These are phyloP conservation scores for Cebidichthys violaceus DNA, from an alignment of 2,113 vertebrate genomes.

Conservation along the genomic window DNA sequence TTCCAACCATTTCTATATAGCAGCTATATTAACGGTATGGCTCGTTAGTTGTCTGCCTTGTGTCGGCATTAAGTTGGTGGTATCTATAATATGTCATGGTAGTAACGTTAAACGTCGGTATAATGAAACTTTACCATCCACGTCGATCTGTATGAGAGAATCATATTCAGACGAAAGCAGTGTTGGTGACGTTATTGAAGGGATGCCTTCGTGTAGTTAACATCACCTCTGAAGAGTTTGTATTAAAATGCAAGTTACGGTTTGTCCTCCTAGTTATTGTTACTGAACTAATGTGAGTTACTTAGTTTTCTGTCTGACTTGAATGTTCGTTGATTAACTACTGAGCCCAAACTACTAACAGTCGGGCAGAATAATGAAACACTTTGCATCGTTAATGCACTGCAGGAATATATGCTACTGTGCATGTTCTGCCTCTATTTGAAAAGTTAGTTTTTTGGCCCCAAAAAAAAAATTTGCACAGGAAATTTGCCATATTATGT, in stretches of 20 bases:
- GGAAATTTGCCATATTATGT: not conserved
- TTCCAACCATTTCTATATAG: constrained; percentile 49
- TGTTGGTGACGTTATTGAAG: not conserved
- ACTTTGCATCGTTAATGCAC: not conserved
- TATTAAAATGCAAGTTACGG: not conserved
- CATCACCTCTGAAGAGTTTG: not conserved
- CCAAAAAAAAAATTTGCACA: not conserved
- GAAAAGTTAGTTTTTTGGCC: not conserved
- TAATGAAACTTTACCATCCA: not conserved
- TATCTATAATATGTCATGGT: not conserved
- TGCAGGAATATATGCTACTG: not conserved
- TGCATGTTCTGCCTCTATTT: not conserved
- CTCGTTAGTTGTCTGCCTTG: not conserved
- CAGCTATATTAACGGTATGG: constrained; percentile 15
- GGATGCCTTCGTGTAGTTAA: not conserved
- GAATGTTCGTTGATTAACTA: not conserved
- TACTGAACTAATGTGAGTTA: not conserved
- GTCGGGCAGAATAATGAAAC: not conserved
- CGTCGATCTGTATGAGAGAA: not conserved
- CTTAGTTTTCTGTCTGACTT: not conserved
- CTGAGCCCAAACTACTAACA: not conserved
- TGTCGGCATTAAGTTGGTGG: not conserved
- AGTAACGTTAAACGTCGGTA: not conserved
- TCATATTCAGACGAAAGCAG: not conserved
- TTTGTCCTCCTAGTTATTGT: not conserved